A percentile compares a stretch with the other conserved stretches of the same genome.
These are phyloP conservation scores for Cephus pygmeus DNA, from an alignment of 2,888 invertebrate species.

Conservation along the genomic window DNA sequence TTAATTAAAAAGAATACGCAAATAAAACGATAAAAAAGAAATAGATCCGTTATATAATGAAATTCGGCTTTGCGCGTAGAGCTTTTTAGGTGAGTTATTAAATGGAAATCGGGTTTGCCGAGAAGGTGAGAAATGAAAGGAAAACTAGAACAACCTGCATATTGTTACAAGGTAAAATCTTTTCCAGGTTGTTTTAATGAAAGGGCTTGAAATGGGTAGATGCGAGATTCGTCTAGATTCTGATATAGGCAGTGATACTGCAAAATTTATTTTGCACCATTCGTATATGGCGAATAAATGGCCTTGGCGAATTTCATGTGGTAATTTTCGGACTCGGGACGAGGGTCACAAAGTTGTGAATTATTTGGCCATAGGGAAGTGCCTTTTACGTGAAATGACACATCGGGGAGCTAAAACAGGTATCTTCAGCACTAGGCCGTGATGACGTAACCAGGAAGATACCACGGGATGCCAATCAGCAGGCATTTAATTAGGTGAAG, in stretches of 20 bases:
- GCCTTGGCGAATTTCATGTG: not conserved
- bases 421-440: not conserved
- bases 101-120: not conserved
- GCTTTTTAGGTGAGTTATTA: not conserved
- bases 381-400: not conserved
- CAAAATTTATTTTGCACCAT: not conserved
- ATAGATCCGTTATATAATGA: not conserved
- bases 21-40: not conserved
- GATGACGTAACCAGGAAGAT: not conserved
- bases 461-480: slow-evolving; percentile 32
- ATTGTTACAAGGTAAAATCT: not conserved
- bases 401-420: not conserved
- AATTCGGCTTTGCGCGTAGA: not conserved
- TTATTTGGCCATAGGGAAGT: not conserved
- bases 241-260: not conserved
- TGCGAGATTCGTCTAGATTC: not conserved
- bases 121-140: not conserved
- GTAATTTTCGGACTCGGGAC: not conserved
- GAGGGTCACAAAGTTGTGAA: not conserved
- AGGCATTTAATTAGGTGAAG: slow-evolving; percentile 45
- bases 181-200: not conserved
- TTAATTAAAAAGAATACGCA: not conserved
- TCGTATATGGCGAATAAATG: not conserved
- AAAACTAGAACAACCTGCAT: not conserved
- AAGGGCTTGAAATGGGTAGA: not conserved